Conservation (phyloP, 2,113 vertebrate genomes). For the Phalacrocorax pelagicus region DNA sequence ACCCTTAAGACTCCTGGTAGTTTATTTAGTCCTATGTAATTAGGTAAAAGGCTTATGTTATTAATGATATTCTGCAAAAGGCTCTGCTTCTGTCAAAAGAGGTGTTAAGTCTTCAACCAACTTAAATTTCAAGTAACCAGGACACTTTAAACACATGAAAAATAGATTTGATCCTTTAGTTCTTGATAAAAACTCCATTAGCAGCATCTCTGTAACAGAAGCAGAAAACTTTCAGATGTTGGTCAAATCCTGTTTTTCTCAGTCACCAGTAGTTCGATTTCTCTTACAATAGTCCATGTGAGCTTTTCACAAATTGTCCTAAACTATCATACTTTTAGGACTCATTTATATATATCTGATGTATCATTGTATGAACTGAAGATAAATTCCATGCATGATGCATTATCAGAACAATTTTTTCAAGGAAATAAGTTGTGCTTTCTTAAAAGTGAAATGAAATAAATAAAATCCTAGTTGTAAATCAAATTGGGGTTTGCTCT, state of each 20-base stretch:
- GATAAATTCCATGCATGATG: background rate
- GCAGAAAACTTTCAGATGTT: background rate
- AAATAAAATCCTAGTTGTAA: background rate
- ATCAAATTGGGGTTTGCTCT: background rate
- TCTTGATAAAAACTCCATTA: background rate
- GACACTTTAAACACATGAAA: background rate
- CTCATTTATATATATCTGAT: background rate
- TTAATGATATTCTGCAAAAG: background rate
- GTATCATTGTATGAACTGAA: background rate
- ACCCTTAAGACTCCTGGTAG: background rate
- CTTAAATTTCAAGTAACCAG: background rate
- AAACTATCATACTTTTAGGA: background rate
- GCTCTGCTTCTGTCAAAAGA: slow-evolving; percentile 16
- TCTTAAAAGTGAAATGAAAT: background rate
- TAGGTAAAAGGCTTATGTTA: background rate
- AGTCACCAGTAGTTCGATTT: background rate
- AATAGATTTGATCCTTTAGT: background rate
- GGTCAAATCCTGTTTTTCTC: background rate
- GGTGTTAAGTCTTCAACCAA: background rate
- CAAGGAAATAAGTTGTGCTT: background rate
- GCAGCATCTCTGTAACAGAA: background rate
- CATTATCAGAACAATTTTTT: background rate
- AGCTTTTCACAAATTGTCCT: background rate
- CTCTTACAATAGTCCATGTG: background rate
- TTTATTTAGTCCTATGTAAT: background rate